Conservation (phyloP, 92 coral and sea anemone species). For the Siderastrea siderea region DNA sequence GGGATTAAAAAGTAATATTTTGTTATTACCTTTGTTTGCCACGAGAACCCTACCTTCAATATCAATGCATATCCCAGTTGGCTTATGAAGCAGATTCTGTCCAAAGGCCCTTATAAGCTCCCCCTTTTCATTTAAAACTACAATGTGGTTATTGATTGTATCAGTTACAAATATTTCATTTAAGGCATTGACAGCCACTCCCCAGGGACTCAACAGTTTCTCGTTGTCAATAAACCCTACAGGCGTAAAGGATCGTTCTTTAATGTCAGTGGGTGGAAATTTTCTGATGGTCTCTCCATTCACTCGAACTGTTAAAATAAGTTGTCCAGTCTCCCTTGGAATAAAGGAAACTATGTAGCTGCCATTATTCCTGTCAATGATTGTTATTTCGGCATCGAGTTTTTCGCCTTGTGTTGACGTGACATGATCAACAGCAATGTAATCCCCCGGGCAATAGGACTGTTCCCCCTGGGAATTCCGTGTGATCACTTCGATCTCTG, state of each 20-base stretch:
- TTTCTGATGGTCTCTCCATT: neutral
- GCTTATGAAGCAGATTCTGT: neutral
- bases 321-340: neutral
- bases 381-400: too few relatives aligned
- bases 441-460: constrained; percentile 1
- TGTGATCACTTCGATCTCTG: neutral
- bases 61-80: neutral
- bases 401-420: too few relatives aligned
- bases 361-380: too few relatives aligned
- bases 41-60: neutral
- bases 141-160: neutral
- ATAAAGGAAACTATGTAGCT: constrained; percentile 1
- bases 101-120: neutral
- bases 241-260: neutral
- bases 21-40: neutral
- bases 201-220: neutral
- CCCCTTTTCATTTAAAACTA: neutral
- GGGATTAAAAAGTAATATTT: neutral
- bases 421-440: too few relatives aligned
- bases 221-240: neutral
- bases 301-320: neutral
- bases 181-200: neutral
- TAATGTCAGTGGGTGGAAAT: neutral
- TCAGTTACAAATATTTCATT: constrained; percentile 17
- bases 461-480: neutral